phyloP scores from a whole-genome alignment of 2,888 invertebrate genomes.

The Drosophila diplacantha region DNA sequence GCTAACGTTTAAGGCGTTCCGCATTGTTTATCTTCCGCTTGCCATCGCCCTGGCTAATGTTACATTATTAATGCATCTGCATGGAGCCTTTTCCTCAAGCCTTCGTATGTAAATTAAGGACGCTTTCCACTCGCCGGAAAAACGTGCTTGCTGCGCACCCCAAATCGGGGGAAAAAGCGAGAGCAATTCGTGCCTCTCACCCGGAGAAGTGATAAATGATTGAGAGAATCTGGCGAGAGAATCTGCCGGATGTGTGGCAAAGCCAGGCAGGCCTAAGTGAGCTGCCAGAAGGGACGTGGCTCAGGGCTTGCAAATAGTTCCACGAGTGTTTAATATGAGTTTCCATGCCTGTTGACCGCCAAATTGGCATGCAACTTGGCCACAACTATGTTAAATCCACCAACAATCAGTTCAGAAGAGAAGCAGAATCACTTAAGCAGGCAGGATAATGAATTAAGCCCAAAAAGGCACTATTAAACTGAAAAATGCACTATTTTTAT shows the following conservation, averaged over 20 bases:
- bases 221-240: slow-evolving; percentile 11
- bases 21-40: slow-evolving; percentile 33
- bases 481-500: too few relatives aligned
- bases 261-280: slow-evolving; percentile 17
- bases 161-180: slow-evolving; percentile 3
- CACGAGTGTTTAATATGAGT: background rate
- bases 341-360: too few relatives aligned
- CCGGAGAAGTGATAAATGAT: slow-evolving; percentile 33
- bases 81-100: slow-evolving; percentile 29
- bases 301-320: background rate
- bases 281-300: slow-evolving; percentile 23
- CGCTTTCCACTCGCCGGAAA: background rate
- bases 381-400: too few relatives aligned
- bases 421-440: too few relatives aligned
- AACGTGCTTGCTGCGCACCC: slow-evolving; percentile 13
- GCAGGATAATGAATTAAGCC: too few relatives aligned
- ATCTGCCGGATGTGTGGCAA: slow-evolving; percentile 8
- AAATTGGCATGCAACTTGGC: too few relatives aligned
- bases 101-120: slow-evolving; percentile 34
- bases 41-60: slow-evolving; percentile 45
- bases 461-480: too few relatives aligned
- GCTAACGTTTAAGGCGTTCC: slow-evolving; percentile 37
- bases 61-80: slow-evolving; percentile 67
- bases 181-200: slow-evolving; percentile 17
- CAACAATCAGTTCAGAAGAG: too few relatives aligned